Percentiles rank a stretch among this genome's conserved stretches.
These are phyloP conservation scores for Euglossa dilemma DNA, from an alignment of 1,140 invertebrate genomes.

Conservation along the genomic window DNA sequence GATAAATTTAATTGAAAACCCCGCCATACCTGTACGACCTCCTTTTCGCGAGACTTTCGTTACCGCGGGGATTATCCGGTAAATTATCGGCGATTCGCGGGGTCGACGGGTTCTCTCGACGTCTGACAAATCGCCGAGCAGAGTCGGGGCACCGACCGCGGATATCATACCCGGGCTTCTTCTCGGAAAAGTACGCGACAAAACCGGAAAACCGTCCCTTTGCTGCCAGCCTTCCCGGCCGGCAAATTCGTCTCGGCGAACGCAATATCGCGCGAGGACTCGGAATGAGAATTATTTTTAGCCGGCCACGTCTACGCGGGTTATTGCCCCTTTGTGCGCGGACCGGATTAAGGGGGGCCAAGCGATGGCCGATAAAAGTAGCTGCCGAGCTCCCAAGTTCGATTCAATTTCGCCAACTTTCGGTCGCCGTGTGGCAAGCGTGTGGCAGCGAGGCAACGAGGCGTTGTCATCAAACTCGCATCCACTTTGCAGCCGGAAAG, in stretches of 20 bases:
- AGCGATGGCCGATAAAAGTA: constrained; percentile 45
- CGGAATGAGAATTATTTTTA: constrained; percentile 24
- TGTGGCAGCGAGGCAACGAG: constrained; percentile 13
- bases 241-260: background rate
- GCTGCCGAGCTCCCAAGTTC: constrained; percentile 27
- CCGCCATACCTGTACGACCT: background rate
- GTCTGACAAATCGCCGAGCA: no score
- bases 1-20: constrained; percentile 26
- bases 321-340: constrained; percentile 6
- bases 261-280: constrained; percentile 19
- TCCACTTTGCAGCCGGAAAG: constrained; percentile 47
- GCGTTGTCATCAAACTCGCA: constrained; percentile 54
- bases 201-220: background rate
- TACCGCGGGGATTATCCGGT: background rate
- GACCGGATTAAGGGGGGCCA: background rate
- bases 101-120: background rate
- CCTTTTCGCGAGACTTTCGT: background rate
- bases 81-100: background rate
- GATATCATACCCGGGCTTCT: background rate
- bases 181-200: background rate
- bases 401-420: constrained; percentile 61
- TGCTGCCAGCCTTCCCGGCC: background rate
- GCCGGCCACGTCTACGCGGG: background rate
- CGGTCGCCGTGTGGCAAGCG: background rate
- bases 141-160: no score